Evolutionary conservation across 2,797 vertebrate species (phyloP), one percentile per base, ranked within the genome.

Genomic region (Antennarius maculatus): DNA sequence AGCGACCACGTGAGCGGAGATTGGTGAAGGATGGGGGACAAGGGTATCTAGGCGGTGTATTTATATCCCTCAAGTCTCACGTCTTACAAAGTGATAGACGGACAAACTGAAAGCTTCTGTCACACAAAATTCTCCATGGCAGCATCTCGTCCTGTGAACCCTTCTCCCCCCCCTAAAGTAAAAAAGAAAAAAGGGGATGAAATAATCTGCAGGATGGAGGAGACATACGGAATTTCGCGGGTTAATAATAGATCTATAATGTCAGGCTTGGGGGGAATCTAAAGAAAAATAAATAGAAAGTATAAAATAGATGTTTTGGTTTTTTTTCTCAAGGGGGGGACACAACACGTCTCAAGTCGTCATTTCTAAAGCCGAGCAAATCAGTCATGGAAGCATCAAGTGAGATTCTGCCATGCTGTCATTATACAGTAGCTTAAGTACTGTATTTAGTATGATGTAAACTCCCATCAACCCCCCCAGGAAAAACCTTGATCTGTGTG

Each of bases 1-100:
- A 69, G 67, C 62, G 73, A 58, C 74, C 76, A 75, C 55, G 71
- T 74, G 79, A 80, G 80, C 62, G 62, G 54, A 83, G 74, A 80
- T 68, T 88, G 88, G 76, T 61, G 61, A 88, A 75, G 80, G 86
- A 81, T 82, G 81, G 86, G 84, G 31, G 85, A 90, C 78, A 77
- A 81, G 84, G 76, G 82, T 86, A 92, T 91, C 85, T 71, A 71
- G 80, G 81, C 67, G 46, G 76, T 75, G 86, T 94, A 93, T 93
- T 92, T 92, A 87, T 93, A 92, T 86, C 86, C 80, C 71, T 74
- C 79, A 86, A 83, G 87, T 91, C 89, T 89, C 85, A 88, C 85
- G 66, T 92, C 90, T 90, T 84, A 87, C 69, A 74, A 79, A 83
- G 79, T 88, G 92, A 86, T 84, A 90, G 88, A 88, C 85, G 83